These are phyloP conservation scores for Phania funesta DNA, from an alignment of 2,888 invertebrate genomes.

Conservation along the genomic window DNA sequence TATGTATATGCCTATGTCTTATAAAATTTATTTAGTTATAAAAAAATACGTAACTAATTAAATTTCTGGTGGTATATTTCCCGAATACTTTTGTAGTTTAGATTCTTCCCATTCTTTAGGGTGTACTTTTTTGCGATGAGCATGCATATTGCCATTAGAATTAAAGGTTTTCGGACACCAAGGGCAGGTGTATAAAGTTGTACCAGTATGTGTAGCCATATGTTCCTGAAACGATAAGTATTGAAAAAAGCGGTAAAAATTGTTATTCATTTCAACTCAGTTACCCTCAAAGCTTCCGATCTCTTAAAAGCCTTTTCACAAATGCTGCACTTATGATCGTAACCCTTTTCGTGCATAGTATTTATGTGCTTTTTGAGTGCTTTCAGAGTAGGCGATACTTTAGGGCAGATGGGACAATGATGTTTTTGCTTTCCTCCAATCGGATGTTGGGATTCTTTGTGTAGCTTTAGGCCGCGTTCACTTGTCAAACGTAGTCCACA, in stretches of 20 bases:
- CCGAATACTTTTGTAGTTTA: conserved; percentile 72
- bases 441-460: conserved; percentile 77
- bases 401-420: conserved; percentile 76
- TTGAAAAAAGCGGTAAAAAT: not conserved
- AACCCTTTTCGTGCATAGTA: conserved; percentile 76
- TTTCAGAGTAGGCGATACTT: conserved; percentile 76
- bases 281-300: conserved; percentile 59
- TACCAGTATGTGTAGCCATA: conserved; percentile 79
- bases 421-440: conserved; percentile 73
- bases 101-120: conserved; percentile 75
- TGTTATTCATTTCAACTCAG: not conserved
- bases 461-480: conserved; percentile 73
- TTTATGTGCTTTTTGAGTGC: conserved; percentile 77
- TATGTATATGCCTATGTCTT: too few relatives aligned
- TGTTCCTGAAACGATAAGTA: conserved; percentile 73
- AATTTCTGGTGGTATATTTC: not conserved
- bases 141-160: conserved; percentile 79
- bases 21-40: too few relatives aligned
- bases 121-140: conserved; percentile 79
- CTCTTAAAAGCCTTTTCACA: conserved; percentile 79
- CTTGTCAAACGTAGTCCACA: conserved; percentile 75
- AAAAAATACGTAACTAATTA: too few relatives aligned
- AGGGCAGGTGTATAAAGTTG: conserved; percentile 77
- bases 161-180: conserved; percentile 79
- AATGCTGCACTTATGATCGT: conserved; percentile 76